A percentile compares a stretch with the other conserved stretches of the same genome.
Evolutionary conservation across 2,888 invertebrate genomes (phyloP).

Genomic region (Piscicola geometra): DNA sequence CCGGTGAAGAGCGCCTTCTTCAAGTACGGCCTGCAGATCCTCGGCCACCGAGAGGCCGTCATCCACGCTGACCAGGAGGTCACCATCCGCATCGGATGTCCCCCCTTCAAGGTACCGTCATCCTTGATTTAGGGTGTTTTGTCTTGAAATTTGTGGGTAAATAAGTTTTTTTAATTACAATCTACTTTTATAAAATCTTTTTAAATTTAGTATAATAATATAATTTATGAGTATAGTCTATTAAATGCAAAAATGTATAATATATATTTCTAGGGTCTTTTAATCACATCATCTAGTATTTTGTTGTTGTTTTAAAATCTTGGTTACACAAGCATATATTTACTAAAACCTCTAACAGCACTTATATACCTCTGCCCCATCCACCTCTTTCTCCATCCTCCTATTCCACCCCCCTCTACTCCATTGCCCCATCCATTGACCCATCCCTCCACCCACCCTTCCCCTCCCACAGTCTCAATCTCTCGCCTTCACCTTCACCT

Average conservation of each 20-base stretch:
- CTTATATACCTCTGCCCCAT: too few species aligned
- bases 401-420: too few species aligned
- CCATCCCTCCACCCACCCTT: too few species aligned
- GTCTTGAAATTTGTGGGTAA: too few species aligned
- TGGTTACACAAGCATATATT: background rate
- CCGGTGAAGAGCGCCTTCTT: slow-evolving; percentile 57
- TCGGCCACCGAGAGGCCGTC: slow-evolving; percentile 54
- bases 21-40: slow-evolving; percentile 55
- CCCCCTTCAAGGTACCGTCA: slow-evolving; percentile 46
- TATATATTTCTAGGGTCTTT: background rate
- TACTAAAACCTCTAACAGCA: too few species aligned
- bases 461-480: slow-evolving; percentile 41
- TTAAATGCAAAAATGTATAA: background rate
- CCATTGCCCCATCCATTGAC: too few species aligned
- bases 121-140: background rate
- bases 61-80: slow-evolving; percentile 52
- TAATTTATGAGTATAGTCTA: background rate
- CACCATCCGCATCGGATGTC: slow-evolving; percentile 52
- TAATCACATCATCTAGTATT: too few species aligned
- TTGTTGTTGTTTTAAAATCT: background rate
- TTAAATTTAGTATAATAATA: too few species aligned
- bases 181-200: background rate
- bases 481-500: slow-evolving; percentile 55
- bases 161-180: background rate
- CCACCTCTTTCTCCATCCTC: too few species aligned